These are phyloP conservation scores for Rapana venosa DNA, from an alignment of 2,888 invertebrate species.

Conservation along the genomic window DNA sequence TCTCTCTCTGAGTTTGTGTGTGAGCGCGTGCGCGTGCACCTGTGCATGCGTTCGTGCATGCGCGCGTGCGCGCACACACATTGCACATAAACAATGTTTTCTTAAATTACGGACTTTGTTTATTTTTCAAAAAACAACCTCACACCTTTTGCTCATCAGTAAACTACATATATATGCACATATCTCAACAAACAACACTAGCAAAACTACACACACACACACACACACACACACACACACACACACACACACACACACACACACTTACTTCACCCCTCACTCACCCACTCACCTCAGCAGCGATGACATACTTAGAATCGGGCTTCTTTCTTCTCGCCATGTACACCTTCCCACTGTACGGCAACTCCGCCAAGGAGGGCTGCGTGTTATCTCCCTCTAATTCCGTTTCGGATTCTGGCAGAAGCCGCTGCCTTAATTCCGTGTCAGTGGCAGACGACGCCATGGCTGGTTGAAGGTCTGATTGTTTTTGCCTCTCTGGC, in stretches of 20 bases:
- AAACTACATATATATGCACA: too few species aligned
- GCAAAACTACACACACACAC: not conserved
- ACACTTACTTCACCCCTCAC: not conserved
- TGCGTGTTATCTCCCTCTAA: not conserved
- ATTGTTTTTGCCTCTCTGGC: not conserved
- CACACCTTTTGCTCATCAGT: too few species aligned
- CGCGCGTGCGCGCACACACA: not conserved
- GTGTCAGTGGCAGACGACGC: not conserved
- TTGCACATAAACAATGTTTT: too few species aligned
- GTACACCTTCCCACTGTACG: constrained; percentile 79
- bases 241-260: not conserved
- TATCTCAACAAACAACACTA: not conserved
- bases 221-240: not conserved
- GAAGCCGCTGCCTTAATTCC: constrained; percentile 32
- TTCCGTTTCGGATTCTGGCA: not conserved
- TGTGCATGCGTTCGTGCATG: not conserved
- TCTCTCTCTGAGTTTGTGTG: not conserved
- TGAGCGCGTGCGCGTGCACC: not conserved
- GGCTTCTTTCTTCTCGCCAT: constrained; percentile 78
- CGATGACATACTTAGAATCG: constrained; percentile 71
- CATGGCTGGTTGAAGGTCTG: not conserved
- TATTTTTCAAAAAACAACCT: too few species aligned
- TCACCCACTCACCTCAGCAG: constrained; percentile 68
- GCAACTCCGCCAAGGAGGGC: constrained; percentile 63
- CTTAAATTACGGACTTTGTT: too few species aligned